These are phyloP conservation scores for Hestina assimilis DNA, from an alignment of 1,140 invertebrate genomes.

Conservation along the genomic window DNA sequence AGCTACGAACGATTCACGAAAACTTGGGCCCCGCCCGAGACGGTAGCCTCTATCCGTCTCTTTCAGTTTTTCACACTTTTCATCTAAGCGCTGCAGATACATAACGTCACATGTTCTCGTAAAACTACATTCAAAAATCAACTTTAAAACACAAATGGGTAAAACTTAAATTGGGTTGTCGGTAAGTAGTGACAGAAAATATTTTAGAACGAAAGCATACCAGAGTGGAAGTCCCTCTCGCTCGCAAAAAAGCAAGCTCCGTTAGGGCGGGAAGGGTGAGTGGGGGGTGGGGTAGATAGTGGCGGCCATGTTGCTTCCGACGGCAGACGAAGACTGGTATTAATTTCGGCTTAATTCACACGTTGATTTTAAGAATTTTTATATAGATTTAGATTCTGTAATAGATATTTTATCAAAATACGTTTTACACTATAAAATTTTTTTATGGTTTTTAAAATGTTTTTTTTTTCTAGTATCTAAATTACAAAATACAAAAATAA, in stretches of 20 bases:
- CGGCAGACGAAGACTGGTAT: slow-evolving; percentile 71
- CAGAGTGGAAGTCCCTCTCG: slow-evolving; percentile 71
- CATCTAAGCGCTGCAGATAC: slow-evolving; percentile 37
- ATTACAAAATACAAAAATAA: too few species aligned
- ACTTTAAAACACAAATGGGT: slow-evolving; percentile 11
- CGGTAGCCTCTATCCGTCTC: slow-evolving; percentile 73
- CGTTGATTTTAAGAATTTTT: slow-evolving; percentile 63
- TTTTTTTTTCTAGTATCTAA: too few species aligned
- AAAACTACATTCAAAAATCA: slow-evolving; percentile 12
- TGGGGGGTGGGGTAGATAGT: slow-evolving; percentile 40
- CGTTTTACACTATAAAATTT: neutral
- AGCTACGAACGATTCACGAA: slow-evolving; percentile 75
- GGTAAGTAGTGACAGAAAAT: slow-evolving; percentile 49
- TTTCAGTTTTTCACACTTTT: slow-evolving; percentile 78
- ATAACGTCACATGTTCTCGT: slow-evolving; percentile 27
- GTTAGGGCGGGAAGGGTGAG: slow-evolving; percentile 44
- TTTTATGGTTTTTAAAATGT: too few species aligned
- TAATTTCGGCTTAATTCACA: slow-evolving; percentile 73
- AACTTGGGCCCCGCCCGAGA: slow-evolving; percentile 76
- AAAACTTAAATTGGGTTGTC: slow-evolving; percentile 30
- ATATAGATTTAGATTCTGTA: slow-evolving; percentile 15
- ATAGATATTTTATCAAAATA: neutral
- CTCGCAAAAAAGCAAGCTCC: slow-evolving; percentile 75
- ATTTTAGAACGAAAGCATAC: slow-evolving; percentile 75
- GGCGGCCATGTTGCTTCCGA: slow-evolving; percentile 65